Evolutionary conservation across 2,113 vertebrate genomes (phyloP).

Genomic region (Prinia subflava): DNA sequence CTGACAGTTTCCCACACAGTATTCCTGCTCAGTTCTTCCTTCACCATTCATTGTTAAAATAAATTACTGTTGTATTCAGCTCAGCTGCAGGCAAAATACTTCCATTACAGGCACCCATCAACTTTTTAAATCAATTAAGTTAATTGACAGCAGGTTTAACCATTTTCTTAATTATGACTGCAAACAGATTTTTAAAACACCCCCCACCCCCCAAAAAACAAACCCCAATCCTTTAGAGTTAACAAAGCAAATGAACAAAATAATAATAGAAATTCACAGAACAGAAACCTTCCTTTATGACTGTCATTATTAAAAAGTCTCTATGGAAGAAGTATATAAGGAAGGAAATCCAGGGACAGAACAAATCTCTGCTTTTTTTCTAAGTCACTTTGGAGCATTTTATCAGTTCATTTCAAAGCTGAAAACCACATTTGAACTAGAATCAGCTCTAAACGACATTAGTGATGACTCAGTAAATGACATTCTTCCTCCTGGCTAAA

Average conservation of each 20-base stretch:
- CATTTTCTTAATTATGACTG: conserved; percentile 35
- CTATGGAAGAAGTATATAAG: neutral
- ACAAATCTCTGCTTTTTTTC: neutral
- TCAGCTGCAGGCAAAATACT: conserved; percentile 48
- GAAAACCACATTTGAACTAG: neutral
- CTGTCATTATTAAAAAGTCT: neutral
- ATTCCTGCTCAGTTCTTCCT: neutral
- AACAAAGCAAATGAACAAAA: neutral
- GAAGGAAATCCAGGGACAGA: neutral
- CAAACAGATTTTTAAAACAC: neutral
- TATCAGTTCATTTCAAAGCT: neutral
- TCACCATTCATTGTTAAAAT: conserved; percentile 44
- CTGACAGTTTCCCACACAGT: neutral
- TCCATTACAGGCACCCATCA: conserved; percentile 13
- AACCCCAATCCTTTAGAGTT: neutral
- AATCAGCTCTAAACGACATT: neutral
- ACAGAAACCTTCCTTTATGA: neutral
- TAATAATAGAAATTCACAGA: neutral
- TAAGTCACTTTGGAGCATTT: neutral
- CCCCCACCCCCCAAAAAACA: fast-evolving
- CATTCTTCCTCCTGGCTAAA: neutral
- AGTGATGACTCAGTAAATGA: neutral
- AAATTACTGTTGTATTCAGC: conserved; percentile 16
- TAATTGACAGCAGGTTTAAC: conserved; percentile 49
- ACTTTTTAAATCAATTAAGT: conserved; percentile 36